Evolutionary conservation across 2,113 vertebrate genomes (phyloP).

Genomic region (Pseudorasbora parva): DNA sequence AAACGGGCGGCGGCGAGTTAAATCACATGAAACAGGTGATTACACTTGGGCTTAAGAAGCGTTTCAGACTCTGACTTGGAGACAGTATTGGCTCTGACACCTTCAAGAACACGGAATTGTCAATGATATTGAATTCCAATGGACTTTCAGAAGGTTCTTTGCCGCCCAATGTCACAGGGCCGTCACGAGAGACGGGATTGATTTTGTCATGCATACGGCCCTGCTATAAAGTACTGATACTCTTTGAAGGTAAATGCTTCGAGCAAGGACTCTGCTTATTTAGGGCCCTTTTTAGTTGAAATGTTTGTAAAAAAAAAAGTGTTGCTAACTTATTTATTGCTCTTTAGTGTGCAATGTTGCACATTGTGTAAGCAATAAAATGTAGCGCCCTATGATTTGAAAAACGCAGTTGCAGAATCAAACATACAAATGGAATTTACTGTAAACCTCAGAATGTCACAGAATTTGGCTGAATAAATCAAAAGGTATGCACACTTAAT

Average conservation of each 20-base stretch:
- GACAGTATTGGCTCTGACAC: conserved; percentile 70
- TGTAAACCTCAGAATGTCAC: background rate
- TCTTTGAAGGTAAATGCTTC: conserved; percentile 31
- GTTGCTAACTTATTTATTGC: conserved; percentile 14
- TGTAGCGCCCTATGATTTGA: background rate
- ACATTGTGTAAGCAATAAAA: conserved; percentile 1
- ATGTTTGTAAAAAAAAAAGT: background rate
- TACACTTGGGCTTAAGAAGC: conserved; percentile 67
- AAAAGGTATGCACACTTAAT: background rate
- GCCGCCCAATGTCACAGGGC: conserved; percentile 47
- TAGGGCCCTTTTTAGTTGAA: background rate
- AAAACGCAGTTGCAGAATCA: background rate
- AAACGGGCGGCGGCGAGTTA: conserved; percentile 44
- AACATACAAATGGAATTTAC: background rate
- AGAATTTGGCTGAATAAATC: background rate
- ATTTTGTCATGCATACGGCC: conserved; percentile 52
- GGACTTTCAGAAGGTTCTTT: conserved; percentile 58
- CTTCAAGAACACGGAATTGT: conserved; percentile 69
- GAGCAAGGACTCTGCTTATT: conserved; percentile 22
- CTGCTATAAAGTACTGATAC: conserved; percentile 14
- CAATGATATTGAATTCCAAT: conserved; percentile 75
- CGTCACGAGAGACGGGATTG: conserved; percentile 51
- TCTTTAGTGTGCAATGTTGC: background rate
- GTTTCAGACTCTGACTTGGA: conserved; percentile 61
- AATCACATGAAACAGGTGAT: conserved; percentile 75